Percentiles rank a stretch among this genome's conserved stretches.
phyloP scores from a whole-genome alignment of 2,888 invertebrate genomes.

The Gastracanthus pulcherrimus region DNA sequence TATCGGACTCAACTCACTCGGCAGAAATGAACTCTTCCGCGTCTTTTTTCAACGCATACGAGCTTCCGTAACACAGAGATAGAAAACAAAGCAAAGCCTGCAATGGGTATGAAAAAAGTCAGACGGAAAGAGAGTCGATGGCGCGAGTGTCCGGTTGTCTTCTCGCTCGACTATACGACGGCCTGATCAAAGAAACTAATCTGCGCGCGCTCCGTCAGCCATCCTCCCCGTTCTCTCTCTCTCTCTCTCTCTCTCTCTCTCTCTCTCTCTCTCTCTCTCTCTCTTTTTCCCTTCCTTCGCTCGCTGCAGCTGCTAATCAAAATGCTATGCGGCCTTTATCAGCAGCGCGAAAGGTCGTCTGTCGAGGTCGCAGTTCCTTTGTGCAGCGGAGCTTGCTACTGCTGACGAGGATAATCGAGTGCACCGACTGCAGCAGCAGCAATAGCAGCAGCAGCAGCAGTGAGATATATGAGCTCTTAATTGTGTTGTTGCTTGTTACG shows the following conservation, averaged over 20 bases:
- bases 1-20: neutral
- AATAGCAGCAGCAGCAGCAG: neutral
- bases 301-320: slow-evolving; percentile 1
- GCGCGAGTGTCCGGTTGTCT: neutral
- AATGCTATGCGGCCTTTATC: neutral
- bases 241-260: neutral
- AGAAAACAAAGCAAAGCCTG: no score
- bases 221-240: no score
- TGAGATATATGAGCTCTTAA: neutral
- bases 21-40: neutral
- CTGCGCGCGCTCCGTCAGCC: slow-evolving; percentile 1
- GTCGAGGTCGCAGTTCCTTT: slow-evolving; percentile 1
- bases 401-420: neutral
- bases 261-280: no score
- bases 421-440: neutral
- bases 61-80: neutral
- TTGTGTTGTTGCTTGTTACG: neutral
- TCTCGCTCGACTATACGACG: neutral
- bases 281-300: no score
- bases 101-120: neutral
- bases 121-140: neutral
- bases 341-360: neutral
- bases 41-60: neutral
- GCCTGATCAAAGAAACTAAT: slow-evolving; percentile 28
- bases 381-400: no score